Conservation (phyloP, 35 echinoderm and acorn worm species). For the Anneissia japonica region DNA sequence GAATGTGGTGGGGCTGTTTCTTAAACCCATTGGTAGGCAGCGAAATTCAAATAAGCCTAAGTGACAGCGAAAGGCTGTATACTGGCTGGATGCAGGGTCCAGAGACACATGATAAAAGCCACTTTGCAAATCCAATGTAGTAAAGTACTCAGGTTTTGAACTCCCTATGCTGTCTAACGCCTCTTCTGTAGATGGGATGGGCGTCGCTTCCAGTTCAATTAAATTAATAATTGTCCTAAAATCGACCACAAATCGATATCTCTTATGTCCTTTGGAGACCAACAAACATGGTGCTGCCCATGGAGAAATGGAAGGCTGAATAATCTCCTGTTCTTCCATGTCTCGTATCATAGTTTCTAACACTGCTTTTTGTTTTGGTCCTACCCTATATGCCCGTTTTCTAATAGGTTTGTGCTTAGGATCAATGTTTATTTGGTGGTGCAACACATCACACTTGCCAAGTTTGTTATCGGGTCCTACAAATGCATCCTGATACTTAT, state of each 20-base stretch:
- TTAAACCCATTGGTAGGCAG: constrained; percentile 4
- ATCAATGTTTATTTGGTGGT: not conserved
- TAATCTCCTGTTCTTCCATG: not conserved
- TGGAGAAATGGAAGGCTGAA: not conserved
- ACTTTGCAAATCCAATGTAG: constrained; percentile 23
- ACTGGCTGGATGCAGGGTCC: not conserved
- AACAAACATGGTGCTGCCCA: constrained; percentile 8
- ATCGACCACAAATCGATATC: constrained; percentile 8
- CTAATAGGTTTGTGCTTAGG: not conserved
- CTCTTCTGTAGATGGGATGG: not conserved
- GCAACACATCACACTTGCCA: not conserved
- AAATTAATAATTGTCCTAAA: not conserved
- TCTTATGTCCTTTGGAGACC: not conserved
- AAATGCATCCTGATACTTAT: too few relatives aligned
- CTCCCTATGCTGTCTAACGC: constrained; percentile 4
- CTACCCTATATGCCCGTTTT: not conserved
- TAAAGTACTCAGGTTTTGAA: not conserved
- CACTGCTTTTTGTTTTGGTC: not conserved
- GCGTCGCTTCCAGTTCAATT: not conserved
- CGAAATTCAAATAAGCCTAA: constrained; percentile 3
- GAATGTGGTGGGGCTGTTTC: not conserved
- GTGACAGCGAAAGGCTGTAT: constrained; percentile 13
- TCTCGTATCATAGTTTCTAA: constrained; percentile 3
- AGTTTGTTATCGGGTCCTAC: too few relatives aligned
- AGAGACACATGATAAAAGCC: constrained; percentile 29